These are phyloP conservation scores for Hycleus cichorii DNA, from an alignment of 1,140 invertebrate species.

Conservation along the genomic window DNA sequence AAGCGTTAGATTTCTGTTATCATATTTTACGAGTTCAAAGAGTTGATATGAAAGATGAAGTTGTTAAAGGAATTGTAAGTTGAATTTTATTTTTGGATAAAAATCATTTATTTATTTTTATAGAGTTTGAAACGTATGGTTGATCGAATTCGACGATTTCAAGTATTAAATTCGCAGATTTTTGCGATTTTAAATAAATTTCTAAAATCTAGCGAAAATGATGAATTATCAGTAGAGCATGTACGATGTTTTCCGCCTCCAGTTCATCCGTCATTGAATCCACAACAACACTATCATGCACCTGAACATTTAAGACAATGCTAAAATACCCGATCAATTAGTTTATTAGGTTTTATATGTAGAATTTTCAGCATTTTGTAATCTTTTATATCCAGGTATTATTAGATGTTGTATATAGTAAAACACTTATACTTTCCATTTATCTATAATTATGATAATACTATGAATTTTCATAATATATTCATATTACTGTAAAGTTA, in stretches of 20 bases:
- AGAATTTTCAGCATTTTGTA: constrained; percentile 18
- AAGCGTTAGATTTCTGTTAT: constrained; percentile 98
- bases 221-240: constrained; percentile 87
- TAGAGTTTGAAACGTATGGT: constrained; percentile 95
- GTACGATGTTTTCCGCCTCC: constrained; percentile 95
- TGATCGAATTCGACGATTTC: constrained; percentile 93
- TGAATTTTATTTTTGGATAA: constrained; percentile 2
- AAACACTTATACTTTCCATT: no score
- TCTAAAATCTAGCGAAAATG: constrained; percentile 75
- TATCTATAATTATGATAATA: no score
- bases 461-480: no score
- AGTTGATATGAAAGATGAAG: constrained; percentile 94
- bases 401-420: no score
- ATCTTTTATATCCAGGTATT: constrained; percentile 12
- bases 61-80: constrained; percentile 94
- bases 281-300: constrained; percentile 53
- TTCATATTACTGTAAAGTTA: no score
- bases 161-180: constrained; percentile 97
- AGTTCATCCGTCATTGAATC: constrained; percentile 66
- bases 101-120: constrained; percentile 31
- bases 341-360: background rate
- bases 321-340: background rate
- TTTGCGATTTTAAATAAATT: constrained; percentile 97
- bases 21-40: constrained; percentile 94
- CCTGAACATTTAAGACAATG: constrained; percentile 51